Evolutionary conservation across 1,140 invertebrate genomes (phyloP).

Genomic region (Drosophila teissieri): DNA sequence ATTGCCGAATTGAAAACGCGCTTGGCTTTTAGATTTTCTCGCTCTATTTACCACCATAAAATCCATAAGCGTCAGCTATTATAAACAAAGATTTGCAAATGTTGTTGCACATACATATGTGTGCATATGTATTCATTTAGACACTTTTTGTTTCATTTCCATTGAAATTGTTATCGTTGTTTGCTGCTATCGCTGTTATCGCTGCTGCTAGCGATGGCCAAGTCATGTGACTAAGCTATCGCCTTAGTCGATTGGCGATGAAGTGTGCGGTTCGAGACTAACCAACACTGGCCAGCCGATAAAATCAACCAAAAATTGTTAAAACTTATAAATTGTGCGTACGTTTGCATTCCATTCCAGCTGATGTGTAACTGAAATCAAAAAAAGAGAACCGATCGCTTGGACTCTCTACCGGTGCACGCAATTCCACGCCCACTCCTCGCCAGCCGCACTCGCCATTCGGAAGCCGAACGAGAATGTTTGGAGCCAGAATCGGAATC

Average conservation of each 20-base stretch:
- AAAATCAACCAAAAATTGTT: slow-evolving; percentile 46
- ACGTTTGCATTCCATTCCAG: slow-evolving; percentile 63
- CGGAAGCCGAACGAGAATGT: slow-evolving; percentile 38
- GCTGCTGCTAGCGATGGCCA: neutral
- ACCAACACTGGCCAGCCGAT: slow-evolving; percentile 28
- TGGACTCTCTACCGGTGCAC: slow-evolving; percentile 39
- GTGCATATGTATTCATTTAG: slow-evolving; percentile 51
- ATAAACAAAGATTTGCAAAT: slow-evolving; percentile 79
- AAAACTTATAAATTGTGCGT: slow-evolving; percentile 33
- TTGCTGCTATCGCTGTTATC: neutral
- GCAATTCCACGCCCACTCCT: slow-evolving; percentile 42
- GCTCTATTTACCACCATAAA: slow-evolving; percentile 66
- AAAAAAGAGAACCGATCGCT: slow-evolving; percentile 21
- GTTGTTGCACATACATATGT: slow-evolving; percentile 73
- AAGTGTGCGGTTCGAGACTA: neutral
- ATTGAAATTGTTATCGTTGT: slow-evolving; percentile 22
- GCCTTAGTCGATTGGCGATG: neutral
- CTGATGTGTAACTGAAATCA: slow-evolving; percentile 63
- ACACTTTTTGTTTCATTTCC: slow-evolving; percentile 32
- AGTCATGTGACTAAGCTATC: slow-evolving; percentile 1
- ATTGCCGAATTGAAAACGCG: slow-evolving; percentile 35
- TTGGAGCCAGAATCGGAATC: slow-evolving; percentile 54
- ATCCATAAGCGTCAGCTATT: slow-evolving; percentile 74
- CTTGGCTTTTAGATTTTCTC: slow-evolving; percentile 23
- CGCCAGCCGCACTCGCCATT: neutral